phyloP scores from a whole-genome alignment of 92 coral and sea anemone species.

The Chrysogorgia sp. region DNA sequence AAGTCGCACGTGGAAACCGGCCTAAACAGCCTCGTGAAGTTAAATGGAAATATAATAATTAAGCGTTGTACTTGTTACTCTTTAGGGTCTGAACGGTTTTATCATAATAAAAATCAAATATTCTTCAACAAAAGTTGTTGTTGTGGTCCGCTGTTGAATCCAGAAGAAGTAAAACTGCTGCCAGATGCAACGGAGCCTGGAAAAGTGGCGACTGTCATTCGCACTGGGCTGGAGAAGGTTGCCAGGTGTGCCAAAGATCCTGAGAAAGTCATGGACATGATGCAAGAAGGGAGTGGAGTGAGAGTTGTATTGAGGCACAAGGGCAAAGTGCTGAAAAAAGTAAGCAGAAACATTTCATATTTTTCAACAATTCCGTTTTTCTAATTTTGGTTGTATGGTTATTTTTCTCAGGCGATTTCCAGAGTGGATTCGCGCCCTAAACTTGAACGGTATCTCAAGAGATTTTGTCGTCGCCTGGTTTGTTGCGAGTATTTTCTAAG shows the following conservation, averaged over 20 bases:
- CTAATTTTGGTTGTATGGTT: not conserved
- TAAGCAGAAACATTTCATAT: slow-evolving; percentile 2
- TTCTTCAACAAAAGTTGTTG: slow-evolving; percentile 97
- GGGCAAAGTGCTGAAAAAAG: slow-evolving; percentile 92
- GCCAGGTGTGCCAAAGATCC: slow-evolving; percentile 95
- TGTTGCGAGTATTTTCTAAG: slow-evolving; percentile 97
- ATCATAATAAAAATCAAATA: slow-evolving; percentile 98
- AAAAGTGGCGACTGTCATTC: slow-evolving; percentile 91
- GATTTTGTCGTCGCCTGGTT: slow-evolving; percentile 94
- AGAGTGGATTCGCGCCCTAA: slow-evolving; percentile 97
- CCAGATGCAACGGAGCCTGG: slow-evolving; percentile 99
- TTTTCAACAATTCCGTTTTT: not conserved
- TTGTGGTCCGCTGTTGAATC: slow-evolving; percentile 90
- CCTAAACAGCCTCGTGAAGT: not conserved
- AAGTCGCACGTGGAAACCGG: not conserved
- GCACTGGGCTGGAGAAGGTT: slow-evolving; percentile 94
- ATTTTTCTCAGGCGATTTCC: slow-evolving; percentile 80
- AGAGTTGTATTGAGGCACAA: slow-evolving; percentile 87
- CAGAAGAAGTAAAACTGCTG: slow-evolving; percentile 84
- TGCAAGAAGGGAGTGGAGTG: slow-evolving; percentile 99
- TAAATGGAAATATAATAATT: not conserved
- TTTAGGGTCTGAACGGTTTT: slow-evolving; percentile 92
- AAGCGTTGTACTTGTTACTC: not conserved
- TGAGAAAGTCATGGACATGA: slow-evolving; percentile 89
- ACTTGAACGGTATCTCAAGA: slow-evolving; percentile 91